Evolutionary conservation across 2,888 invertebrate genomes (phyloP).

Genomic region (Cepaea hortensis): DNA sequence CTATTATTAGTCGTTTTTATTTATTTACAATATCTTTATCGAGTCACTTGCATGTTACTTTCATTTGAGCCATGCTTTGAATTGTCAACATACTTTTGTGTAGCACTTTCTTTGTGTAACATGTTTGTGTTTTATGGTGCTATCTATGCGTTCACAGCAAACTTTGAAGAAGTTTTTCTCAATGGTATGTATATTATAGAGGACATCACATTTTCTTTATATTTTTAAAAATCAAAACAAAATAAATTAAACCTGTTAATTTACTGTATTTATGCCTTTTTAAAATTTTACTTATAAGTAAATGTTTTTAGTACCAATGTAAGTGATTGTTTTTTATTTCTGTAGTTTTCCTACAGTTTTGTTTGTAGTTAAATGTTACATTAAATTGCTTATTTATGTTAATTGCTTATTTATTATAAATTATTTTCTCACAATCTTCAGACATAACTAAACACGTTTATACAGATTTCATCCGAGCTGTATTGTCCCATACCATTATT

Average conservation of each 20-base stretch:
- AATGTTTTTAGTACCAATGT: not conserved
- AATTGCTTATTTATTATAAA: not conserved
- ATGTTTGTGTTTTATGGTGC: not conserved
- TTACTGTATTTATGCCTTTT: no score
- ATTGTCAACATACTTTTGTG: not conserved
- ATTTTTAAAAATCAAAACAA: no score
- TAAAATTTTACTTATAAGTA: no score
- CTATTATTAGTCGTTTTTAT: no score
- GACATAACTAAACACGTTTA: no score
- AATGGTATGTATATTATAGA: slow-evolving; percentile 23
- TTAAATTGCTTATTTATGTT: not conserved
- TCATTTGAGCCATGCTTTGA: no score
- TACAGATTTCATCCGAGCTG: no score
- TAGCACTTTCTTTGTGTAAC: not conserved
- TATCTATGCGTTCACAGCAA: slow-evolving; percentile 17
- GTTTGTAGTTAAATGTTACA: not conserved
- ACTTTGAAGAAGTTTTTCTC: slow-evolving; percentile 12
- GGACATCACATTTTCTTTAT: not conserved
- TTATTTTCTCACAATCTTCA: no score
- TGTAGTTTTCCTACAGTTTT: not conserved
- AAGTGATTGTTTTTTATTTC: not conserved
- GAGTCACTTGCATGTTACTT: no score
- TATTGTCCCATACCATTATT: no score
- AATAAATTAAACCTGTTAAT: no score
- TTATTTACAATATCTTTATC: no score